A percentile compares a stretch with the other conserved stretches of the same genome.
These are phyloP conservation scores for Peucedramus taeniatus DNA, from an alignment of 2,113 vertebrate species.

Conservation along the genomic window DNA sequence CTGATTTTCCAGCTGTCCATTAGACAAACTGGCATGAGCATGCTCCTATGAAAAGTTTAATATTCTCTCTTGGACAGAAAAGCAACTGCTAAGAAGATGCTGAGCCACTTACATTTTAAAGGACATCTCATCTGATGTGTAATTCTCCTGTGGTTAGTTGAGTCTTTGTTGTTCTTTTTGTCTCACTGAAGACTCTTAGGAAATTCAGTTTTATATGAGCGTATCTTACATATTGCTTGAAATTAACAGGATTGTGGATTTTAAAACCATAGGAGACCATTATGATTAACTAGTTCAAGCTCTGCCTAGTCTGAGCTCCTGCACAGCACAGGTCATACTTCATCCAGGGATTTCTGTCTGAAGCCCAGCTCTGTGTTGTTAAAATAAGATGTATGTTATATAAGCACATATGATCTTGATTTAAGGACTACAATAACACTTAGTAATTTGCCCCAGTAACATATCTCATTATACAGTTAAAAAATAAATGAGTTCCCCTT, in stretches of 20 bases:
- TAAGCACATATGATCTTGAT: slow-evolving; percentile 13
- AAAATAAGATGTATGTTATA: slow-evolving; percentile 20
- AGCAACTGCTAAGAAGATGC: not conserved
- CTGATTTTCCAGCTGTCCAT: not conserved
- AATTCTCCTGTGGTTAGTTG: not conserved
- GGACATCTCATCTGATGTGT: not conserved
- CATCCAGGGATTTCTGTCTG: not conserved
- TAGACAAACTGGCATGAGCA: not conserved
- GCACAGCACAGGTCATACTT: not conserved
- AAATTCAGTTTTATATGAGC: not conserved
- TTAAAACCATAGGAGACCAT: not conserved
- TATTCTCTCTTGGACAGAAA: not conserved
- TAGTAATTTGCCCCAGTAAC: not conserved
- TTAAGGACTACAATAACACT: slow-evolving; percentile 35
- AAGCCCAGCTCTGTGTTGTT: not conserved
- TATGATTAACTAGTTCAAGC: not conserved
- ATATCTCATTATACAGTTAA: slow-evolving; percentile 5
- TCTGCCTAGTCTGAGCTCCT: not conserved
- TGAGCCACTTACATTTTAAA: not conserved
- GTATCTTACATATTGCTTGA: not conserved
- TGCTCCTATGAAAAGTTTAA: not conserved
- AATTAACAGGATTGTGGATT: not conserved
- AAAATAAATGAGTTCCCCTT: slow-evolving; percentile 6
- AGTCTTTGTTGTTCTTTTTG: not conserved
- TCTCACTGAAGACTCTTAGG: not conserved